Base-by-base conservation (phyloP, 2,888 invertebrate genomes). In the Cataglyphis altisquamis region DNA sequence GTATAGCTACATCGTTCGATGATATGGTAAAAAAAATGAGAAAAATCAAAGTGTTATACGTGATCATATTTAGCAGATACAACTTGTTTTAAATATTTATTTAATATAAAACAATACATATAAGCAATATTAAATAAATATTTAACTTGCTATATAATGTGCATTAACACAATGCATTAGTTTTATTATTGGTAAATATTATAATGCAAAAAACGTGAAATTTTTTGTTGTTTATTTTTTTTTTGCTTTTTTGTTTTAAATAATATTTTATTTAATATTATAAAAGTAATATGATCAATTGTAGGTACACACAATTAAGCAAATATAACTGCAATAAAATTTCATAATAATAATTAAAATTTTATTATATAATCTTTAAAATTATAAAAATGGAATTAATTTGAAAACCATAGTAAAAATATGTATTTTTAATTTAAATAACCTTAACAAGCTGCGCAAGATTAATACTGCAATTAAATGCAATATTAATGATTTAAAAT, bases 381-480 rank as follows among this genome's bases (percentile, higher is more conserved):
- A 75, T 64, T 64, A 0, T 25, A 36, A 52, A 64, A 21, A 45
- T 57, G 10, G 25, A 25, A n/a, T 48, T 72, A 62, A 57, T 25
- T 18, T 25, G 39, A 60, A 25, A 63, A 12, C 15, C 25, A 25
- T 12, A 25, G 25, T 21, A 25, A 64, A 36, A 64, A 36, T 36
- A n/a, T 10, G 8, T 48, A 75, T 64, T 75, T 64, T 10, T 18
- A 75, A 39, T 12, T 21, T 48, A 15, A 75, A 41, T 75, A 64
- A 75, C 52, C 36, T 63, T 48, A 15, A 48, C 12, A 64, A 52
- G 63, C 12, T 75, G 32, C 18, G 10, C 10, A 21, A 75, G 39
- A 73, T 62, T 62, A 64, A 64, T 63, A 75, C 12, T 3, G 36
- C 18, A 75, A 75, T 75, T 64, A 64, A 75, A 64, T 64, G 18